Conservation (phyloP, 30 jellyfish, hydroid and myxozoan genomes). For the Rhopilema esculentum region DNA sequence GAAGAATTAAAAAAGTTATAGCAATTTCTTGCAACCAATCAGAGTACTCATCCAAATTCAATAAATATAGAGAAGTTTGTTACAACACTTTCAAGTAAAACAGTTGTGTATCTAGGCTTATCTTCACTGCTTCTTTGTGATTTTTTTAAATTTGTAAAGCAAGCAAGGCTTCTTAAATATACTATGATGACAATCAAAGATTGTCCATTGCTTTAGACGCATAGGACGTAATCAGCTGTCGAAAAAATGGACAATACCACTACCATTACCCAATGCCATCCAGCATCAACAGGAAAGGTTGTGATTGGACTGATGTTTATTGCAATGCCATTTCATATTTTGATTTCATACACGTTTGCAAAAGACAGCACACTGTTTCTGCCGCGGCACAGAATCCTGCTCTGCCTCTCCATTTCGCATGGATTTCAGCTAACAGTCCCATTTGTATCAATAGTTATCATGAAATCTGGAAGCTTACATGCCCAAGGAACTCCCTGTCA, state of each 20-base stretch:
- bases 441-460: neutral
- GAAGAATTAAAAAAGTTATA: no score
- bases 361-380: neutral
- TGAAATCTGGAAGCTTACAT: neutral
- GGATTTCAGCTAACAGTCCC: neutral
- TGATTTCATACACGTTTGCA: neutral
- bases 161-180: no score
- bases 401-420: conserved; percentile 17
- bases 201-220: no score
- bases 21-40: no score
- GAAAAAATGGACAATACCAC: neutral
- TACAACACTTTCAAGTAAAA: no score
- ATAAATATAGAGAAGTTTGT: no score
- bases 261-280: neutral
- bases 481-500: neutral
- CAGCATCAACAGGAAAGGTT: neutral
- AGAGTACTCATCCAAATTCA: no score
- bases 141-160: no score
- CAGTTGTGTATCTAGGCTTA: no score
- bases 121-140: no score
- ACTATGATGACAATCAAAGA: no score
- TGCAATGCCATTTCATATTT: conserved; percentile 13
- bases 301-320: neutral
- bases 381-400: conserved; percentile 29
- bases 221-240: no score